phyloP scores from a whole-genome alignment of 2,888 invertebrate species.

The Pollenia angustigena region DNA sequence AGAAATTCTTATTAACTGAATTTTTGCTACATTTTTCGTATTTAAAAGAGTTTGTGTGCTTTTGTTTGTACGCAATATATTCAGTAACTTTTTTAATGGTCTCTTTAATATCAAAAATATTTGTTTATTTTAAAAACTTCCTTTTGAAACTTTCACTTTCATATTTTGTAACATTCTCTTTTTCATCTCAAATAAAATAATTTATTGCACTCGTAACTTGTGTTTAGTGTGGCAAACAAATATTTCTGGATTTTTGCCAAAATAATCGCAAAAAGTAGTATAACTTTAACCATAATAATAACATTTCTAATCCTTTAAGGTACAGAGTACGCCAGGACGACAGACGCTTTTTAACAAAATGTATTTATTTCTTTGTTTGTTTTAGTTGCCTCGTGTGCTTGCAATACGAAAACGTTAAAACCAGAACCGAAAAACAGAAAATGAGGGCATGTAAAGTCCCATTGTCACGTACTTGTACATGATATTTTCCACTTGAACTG shows the following conservation, averaged over 20 bases:
- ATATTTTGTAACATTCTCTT: background rate
- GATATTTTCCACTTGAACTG: constrained; percentile 51
- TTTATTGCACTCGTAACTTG: constrained; percentile 27
- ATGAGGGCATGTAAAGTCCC: background rate
- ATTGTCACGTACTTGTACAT: constrained; percentile 59
- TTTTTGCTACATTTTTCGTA: too few relatives aligned
- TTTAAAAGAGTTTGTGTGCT: too few relatives aligned
- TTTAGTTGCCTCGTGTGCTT: constrained; percentile 2
- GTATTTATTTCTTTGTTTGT: background rate
- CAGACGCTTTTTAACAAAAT: background rate
- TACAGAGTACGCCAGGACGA: background rate
- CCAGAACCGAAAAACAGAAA: background rate
- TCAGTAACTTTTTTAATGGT: too few relatives aligned
- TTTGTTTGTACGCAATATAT: too few relatives aligned
- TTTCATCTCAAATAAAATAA: constrained; percentile 11
- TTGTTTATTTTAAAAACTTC: background rate
- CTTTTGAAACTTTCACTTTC: background rate
- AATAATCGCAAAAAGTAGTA: constrained; percentile 10
- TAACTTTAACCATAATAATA: constrained; percentile 37
- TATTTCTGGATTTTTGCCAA: constrained; percentile 59
- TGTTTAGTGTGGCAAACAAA: constrained; percentile 20
- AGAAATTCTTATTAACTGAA: too few relatives aligned
- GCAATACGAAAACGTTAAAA: background rate
- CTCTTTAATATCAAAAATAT: too few relatives aligned
- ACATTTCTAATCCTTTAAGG: constrained; percentile 43